Percentiles rank a stretch among this genome's conserved stretches.
phyloP scores from a whole-genome alignment of 1,140 invertebrate species.

The Apis dorsata region DNA sequence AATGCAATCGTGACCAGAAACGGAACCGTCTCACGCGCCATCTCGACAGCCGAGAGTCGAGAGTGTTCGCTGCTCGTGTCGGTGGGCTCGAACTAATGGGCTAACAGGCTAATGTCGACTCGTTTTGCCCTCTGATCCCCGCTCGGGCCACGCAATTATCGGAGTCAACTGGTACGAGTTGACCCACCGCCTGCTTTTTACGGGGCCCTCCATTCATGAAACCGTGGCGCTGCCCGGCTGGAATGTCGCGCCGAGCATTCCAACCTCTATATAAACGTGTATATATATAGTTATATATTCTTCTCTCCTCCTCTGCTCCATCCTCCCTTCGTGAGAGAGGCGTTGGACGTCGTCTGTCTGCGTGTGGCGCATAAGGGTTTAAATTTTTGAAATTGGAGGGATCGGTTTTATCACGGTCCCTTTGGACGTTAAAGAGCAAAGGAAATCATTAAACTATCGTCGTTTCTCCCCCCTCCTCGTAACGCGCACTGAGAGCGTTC shows the following conservation, averaged over 20 bases:
- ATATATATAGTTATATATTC: slow-evolving; percentile 3
- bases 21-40: too few species aligned
- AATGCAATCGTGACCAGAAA: too few species aligned
- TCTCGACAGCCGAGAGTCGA: too few species aligned
- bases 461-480: neutral
- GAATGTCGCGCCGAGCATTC: slow-evolving; percentile 49
- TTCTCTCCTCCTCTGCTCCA: neutral
- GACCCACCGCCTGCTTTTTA: slow-evolving; percentile 68
- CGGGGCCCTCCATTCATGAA: slow-evolving; percentile 63
- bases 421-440: neutral
- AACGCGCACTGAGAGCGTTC: neutral
- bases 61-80: neutral
- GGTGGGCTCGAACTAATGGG: slow-evolving; percentile 70
- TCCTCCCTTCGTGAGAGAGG: too few species aligned
- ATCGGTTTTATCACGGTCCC: too few species aligned
- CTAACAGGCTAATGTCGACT: slow-evolving; percentile 75
- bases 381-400: too few species aligned
- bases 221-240: slow-evolving; percentile 46
- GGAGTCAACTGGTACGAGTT: slow-evolving; percentile 76
- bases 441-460: slow-evolving; percentile 43
- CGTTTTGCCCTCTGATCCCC: slow-evolving; percentile 74
- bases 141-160: slow-evolving; percentile 71
- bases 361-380: too few species aligned
- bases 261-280: neutral
- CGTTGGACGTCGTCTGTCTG: too few species aligned